Evolutionary conservation across 2,113 vertebrate species (phyloP).

Genomic region (Carlito syrichta): DNA sequence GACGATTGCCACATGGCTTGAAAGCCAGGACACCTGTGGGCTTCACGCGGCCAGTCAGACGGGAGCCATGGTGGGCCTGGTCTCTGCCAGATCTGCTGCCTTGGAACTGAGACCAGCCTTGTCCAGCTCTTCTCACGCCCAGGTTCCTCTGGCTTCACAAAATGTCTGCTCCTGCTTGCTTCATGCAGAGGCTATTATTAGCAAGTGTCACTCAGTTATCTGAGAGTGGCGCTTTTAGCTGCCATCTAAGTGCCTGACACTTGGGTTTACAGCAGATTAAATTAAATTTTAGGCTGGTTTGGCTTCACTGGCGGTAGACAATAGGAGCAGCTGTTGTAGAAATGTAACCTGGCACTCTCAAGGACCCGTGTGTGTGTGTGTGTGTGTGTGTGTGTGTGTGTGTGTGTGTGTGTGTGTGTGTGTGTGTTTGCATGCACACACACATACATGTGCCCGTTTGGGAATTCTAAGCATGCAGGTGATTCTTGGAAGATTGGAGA

Average conservation of each 20-base stretch:
- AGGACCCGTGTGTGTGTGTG: conserved; percentile 69
- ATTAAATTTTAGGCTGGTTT: conserved; percentile 95
- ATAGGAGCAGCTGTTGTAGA: conserved; percentile 92
- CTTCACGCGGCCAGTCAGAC: conserved; percentile 82
- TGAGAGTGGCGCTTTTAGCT: conserved; percentile 92
- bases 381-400: conserved; percentile 53
- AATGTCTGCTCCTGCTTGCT: conserved; percentile 84
- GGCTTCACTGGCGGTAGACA: conserved; percentile 87
- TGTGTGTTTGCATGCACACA: background rate
- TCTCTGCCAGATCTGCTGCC: conserved; percentile 37
- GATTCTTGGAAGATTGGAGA: conserved; percentile 23
- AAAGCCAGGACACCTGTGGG: conserved; percentile 75
- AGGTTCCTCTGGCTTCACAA: conserved; percentile 86
- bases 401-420: conserved; percentile 55
- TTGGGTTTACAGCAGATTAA: conserved; percentile 92
- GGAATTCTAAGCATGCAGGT: background rate
- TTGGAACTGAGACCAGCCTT: conserved; percentile 77
- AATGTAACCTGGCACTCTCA: conserved; percentile 85
- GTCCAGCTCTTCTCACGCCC: no score
- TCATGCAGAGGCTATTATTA: conserved; percentile 88
- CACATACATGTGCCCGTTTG: background rate
- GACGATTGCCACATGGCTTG: conserved; percentile 43
- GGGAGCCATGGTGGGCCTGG: conserved; percentile 77
- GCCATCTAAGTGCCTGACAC: conserved; percentile 90
- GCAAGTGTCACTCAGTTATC: conserved; percentile 89